Conservation (phyloP, 2,113 vertebrate genomes). For the Oreotrochilus melanogaster region DNA sequence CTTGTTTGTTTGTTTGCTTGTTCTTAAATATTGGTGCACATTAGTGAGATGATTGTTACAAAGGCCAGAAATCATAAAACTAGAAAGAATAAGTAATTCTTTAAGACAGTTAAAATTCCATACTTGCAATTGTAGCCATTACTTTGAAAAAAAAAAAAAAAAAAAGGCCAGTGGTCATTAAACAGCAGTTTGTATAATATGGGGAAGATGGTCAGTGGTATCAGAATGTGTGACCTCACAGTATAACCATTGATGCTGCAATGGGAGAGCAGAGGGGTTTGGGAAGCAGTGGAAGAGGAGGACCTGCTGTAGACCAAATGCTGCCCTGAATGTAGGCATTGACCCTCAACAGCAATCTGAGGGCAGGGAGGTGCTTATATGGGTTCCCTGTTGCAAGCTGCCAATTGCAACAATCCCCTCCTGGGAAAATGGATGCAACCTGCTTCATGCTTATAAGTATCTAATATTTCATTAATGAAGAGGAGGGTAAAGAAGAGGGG, state of each 20-base stretch:
- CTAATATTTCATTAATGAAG: not conserved
- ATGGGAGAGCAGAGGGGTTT: not conserved
- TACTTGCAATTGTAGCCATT: not conserved
- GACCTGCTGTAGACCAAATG: not conserved
- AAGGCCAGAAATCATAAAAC: not conserved
- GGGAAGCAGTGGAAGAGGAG: not conserved
- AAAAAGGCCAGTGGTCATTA: not conserved
- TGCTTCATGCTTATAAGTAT: not conserved
- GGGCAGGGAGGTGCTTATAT: not conserved
- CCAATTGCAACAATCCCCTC: not conserved
- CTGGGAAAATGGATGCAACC: not conserved
- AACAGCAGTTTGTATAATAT: not conserved
- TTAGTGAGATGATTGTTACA: not conserved
- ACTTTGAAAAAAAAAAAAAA: not conserved
- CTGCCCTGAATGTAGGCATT: not conserved
- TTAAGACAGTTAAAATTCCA: not conserved
- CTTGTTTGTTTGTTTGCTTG: not conserved
- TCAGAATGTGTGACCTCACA: not conserved
- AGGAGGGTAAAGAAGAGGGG: not conserved
- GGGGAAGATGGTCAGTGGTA: not conserved
- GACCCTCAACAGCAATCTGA: not conserved
- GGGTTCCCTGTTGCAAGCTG: not conserved
- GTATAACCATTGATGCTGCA: not conserved
- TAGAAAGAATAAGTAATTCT: not conserved
- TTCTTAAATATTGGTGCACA: not conserved